Percentiles rank a stretch among this genome's conserved stretches.
These are phyloP conservation scores for Ips nitidus DNA, from an alignment of 1,140 invertebrate genomes.

Conservation along the genomic window DNA sequence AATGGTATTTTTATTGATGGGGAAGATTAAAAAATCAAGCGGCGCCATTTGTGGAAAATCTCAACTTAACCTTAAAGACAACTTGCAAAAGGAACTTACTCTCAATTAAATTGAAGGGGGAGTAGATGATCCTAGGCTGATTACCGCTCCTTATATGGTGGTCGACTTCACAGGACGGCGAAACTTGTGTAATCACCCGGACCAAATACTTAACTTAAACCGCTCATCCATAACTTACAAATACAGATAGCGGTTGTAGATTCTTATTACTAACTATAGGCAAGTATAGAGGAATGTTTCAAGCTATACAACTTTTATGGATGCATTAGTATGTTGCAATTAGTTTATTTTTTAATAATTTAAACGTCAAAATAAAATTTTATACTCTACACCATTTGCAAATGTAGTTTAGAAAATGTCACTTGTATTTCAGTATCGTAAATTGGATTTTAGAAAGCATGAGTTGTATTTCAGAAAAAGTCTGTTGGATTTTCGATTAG, in stretches of 20 bases:
- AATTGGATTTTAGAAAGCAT: no score
- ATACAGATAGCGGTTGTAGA: conserved; percentile 42
- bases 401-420: no score
- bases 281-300: not conserved
- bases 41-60: not conserved
- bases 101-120: conserved; percentile 11
- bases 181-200: conserved; percentile 3
- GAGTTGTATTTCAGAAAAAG: no score
- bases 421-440: no score
- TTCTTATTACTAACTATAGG: conserved; percentile 19
- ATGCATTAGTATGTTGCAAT: no score
- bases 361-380: no score
- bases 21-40: no score
- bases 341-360: no score
- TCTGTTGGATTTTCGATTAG: no score
- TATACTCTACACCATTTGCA: no score
- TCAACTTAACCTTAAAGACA: conserved; percentile 2
- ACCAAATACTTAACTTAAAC: conserved; percentile 32
- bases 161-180: conserved; percentile 11
- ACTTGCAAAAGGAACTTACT: conserved; percentile 22
- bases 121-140: conserved; percentile 14
- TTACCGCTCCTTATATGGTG: conserved; percentile 9
- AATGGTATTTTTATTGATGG: no score
- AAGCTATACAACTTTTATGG: not conserved
- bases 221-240: conserved; percentile 52